Base-by-base conservation (phyloP, 2,113 vertebrate genomes). In the Ceyx margarethae region DNA sequence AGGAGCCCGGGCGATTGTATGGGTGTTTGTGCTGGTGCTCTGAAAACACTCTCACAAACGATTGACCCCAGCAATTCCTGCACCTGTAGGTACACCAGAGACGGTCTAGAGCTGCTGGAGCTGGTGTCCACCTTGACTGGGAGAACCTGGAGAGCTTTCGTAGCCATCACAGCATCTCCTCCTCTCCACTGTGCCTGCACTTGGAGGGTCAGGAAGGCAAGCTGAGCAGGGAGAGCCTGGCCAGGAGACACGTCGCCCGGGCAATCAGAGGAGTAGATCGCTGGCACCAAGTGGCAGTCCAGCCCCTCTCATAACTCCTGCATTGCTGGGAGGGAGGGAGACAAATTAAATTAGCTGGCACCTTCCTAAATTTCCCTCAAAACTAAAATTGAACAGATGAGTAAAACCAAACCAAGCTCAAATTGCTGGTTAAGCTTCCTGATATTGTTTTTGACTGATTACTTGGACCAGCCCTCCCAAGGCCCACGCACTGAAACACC, bases 371-470 rank as follows among this genome's bases (percentile, higher is more conserved):
- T 3, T 37, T 33, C 67, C 86, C 91, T 82, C 64, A 33, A 23
- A 76, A 20, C 64, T 37, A 25, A 75, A 91, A 80, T 31, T 71
- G 48, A 71, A 42, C 91, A 22, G 75, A 89, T 87, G 91, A 96
- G 91, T 68, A 74, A 90, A 74, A 87, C 79, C 79, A 43, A 87
- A 82, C 72, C 40, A 0, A 57, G 81, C 84, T 90, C 74, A 4
- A 54, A 51, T 8, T 5, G 42, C 13, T 60, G 37, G 68, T 73
- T 29, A 35, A 93, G 64, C 72, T 96, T 96, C 94, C 93, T 95
- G 91, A 82, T 58, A 96, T 92, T 91, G 86, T 96, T 87, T 93
- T 31, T 35, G 85, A 45, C 79, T 93, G 92, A 93, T 93, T 96
- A 92, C 56, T 94, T 89, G 94, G 87, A 92, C 18, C 67, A 62